Conservation (phyloP, 2,888 invertebrate genomes). For the Luperina nickerlii region DNA sequence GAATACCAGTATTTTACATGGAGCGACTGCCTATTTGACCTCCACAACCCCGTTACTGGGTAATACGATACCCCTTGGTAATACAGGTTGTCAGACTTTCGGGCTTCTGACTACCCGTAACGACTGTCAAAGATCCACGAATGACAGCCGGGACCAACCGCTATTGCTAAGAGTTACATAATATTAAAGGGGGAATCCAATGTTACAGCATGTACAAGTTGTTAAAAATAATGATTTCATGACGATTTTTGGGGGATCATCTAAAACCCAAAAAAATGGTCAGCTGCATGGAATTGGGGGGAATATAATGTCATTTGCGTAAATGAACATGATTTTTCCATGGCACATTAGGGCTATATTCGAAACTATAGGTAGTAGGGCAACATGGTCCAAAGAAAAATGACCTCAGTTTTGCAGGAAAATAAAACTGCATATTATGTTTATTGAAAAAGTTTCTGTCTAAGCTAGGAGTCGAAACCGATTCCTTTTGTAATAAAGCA, state of each 20-base stretch:
- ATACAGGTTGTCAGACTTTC: too few relatives aligned
- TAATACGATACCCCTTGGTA: too few relatives aligned
- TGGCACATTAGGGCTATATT: background rate
- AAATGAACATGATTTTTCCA: background rate
- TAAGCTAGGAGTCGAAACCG: background rate
- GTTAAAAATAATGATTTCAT: background rate
- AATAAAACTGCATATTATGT: background rate
- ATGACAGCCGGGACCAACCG: too few relatives aligned
- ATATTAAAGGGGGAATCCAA: background rate
- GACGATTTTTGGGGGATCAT: background rate
- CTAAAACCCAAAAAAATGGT: background rate
- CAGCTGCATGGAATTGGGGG: background rate
- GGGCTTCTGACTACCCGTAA: too few relatives aligned
- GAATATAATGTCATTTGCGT: background rate
- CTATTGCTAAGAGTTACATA: too few relatives aligned
- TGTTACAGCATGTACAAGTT: background rate
- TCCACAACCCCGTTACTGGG: too few relatives aligned
- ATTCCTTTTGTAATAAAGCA: background rate
- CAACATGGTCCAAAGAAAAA: background rate
- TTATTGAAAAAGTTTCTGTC: background rate
- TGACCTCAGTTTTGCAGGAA: background rate
- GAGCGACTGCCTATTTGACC: too few relatives aligned
- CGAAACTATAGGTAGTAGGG: background rate
- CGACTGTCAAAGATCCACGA: too few relatives aligned
- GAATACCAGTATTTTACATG: too few relatives aligned